Conservation (phyloP, 2,113 vertebrate genomes). For the Pitta sordida region DNA sequence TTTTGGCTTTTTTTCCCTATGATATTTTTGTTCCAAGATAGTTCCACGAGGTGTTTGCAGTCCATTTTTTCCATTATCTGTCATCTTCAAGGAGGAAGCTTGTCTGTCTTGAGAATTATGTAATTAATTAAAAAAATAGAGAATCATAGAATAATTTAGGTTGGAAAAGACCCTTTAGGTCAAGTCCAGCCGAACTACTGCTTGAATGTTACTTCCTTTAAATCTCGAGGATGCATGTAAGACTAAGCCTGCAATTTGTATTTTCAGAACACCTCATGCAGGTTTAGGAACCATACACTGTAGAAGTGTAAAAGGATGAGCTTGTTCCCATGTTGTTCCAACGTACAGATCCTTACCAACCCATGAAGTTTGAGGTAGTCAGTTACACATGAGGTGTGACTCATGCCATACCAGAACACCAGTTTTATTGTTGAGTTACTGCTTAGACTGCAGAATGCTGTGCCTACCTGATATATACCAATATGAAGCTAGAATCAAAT, state of each 20-base stretch:
- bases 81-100: neutral
- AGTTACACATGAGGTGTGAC: accelerated
- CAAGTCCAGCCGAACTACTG: neutral
- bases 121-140: neutral
- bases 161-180: neutral
- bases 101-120: neutral
- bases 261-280: neutral
- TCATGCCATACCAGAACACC: neutral
- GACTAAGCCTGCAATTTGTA: neutral
- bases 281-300: neutral
- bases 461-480: neutral
- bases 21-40: neutral
- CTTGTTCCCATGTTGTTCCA: neutral
- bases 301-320: neutral
- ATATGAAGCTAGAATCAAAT: neutral
- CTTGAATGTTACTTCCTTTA: neutral
- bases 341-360: neutral
- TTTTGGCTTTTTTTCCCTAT: neutral
- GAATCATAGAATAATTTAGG: neutral
- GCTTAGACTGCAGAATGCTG: neutral
- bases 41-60: neutral
- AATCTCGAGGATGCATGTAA: neutral
- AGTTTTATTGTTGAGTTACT: neutral
- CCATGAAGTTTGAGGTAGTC: neutral
- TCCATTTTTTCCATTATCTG: neutral